Evolutionary conservation across 2,888 invertebrate genomes (phyloP).

Genomic region (Galerucella calmariensis): DNA sequence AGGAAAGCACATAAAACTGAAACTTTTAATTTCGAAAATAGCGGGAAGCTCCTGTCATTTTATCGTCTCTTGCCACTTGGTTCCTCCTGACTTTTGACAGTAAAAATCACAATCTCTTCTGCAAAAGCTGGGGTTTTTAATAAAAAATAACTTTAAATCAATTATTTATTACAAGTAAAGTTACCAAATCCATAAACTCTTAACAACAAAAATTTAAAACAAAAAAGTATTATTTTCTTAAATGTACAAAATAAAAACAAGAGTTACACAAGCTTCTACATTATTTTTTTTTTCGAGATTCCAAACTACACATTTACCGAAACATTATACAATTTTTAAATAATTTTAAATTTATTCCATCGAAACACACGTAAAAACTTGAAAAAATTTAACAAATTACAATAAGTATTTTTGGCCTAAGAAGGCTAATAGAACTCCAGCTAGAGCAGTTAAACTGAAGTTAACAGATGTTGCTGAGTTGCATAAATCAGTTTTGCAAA

Average conservation of each 20-base stretch:
- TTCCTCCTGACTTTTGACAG: no score
- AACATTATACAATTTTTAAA: constrained; percentile 11
- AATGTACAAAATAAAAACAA: constrained; percentile 15
- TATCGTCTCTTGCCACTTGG: no score
- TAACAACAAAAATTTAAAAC: constrained; percentile 25
- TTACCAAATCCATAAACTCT: constrained; percentile 22
- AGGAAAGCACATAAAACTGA: no score
- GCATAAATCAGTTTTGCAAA: constrained; percentile 38
- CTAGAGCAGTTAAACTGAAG: constrained; percentile 31
- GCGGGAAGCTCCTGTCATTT: no score
- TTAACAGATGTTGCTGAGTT: constrained; percentile 36
- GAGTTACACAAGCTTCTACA: constrained; percentile 18
- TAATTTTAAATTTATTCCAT: constrained; percentile 2
- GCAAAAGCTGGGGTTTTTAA: not conserved
- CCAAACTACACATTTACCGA: constrained; percentile 15
- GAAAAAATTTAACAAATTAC: constrained; percentile 17
- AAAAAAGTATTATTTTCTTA: constrained; percentile 12
- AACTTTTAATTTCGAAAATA: no score
- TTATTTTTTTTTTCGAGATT: not conserved
- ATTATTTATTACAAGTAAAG: not conserved
- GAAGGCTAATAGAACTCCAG: constrained; percentile 31
- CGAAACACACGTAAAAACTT: constrained; percentile 3
- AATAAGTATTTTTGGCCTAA: constrained; percentile 31
- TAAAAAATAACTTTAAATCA: not conserved
- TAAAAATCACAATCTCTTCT: no score